These are phyloP conservation scores for Ceratitis capitata DNA, from an alignment of 1,140 invertebrate genomes.

Conservation along the genomic window DNA sequence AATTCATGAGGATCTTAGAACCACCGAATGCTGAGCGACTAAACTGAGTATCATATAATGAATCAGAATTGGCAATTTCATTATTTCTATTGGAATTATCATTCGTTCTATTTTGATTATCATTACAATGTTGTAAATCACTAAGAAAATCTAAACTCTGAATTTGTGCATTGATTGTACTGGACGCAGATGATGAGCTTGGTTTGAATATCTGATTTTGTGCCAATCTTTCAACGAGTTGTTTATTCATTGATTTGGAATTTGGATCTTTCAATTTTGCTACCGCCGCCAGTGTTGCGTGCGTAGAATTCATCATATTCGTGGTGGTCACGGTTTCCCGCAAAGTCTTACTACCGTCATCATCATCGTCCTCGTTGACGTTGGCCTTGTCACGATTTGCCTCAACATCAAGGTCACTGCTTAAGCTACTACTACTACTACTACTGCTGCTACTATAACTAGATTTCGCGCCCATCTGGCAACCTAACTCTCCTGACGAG, in stretches of 20 bases:
- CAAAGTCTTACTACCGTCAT: slow-evolving; percentile 2
- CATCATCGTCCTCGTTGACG: neutral
- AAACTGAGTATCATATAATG: slow-evolving; percentile 72
- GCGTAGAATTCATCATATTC: neutral
- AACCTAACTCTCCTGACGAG: neutral
- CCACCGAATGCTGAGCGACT: slow-evolving; percentile 84
- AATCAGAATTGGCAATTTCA: slow-evolving; percentile 30
- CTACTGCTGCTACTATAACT: slow-evolving; percentile 1
- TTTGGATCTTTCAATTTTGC: neutral
- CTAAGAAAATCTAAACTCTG: neutral
- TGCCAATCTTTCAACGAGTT: slow-evolving; percentile 1
- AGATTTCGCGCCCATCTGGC: neutral
- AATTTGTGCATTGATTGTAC: neutral
- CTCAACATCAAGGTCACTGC: slow-evolving; percentile 33
- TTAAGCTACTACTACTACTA: slow-evolving; percentile 25
- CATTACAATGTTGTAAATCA: too few species aligned
- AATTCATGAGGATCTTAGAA: slow-evolving; percentile 70
- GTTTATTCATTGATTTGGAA: neutral
- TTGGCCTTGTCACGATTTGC: neutral
- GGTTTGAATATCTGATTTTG: neutral
- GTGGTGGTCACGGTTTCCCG: slow-evolving; percentile 5
- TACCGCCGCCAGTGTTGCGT: neutral
- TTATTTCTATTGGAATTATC: too few species aligned
- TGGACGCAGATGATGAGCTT: neutral
- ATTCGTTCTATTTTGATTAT: too few species aligned